phyloP scores from a whole-genome alignment of 2,888 invertebrate species.

The Tenthredo distinguenda region DNA sequence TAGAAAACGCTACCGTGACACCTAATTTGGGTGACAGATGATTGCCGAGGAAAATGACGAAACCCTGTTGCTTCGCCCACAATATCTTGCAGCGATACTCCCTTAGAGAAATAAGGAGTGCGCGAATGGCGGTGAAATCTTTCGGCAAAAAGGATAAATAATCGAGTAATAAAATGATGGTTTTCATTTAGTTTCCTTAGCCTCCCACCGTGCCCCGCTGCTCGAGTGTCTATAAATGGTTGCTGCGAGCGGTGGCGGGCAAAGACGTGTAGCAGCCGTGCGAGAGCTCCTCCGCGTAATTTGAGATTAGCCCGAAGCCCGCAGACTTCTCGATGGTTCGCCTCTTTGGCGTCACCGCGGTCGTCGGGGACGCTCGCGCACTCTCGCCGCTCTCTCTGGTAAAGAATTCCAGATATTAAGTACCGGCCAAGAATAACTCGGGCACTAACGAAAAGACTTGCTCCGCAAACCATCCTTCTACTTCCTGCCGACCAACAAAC shows the following conservation, averaged over 20 bases:
- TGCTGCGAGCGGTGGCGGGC: slow-evolving; percentile 72
- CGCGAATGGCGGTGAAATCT: not conserved
- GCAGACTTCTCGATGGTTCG: slow-evolving; percentile 54
- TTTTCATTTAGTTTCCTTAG: slow-evolving; percentile 70
- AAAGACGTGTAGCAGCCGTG: slow-evolving; percentile 70
- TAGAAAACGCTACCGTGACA: not conserved
- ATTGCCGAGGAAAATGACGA: not conserved
- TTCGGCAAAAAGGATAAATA: slow-evolving; percentile 9
- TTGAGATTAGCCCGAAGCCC: slow-evolving; percentile 74
- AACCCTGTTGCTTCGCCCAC: not conserved
- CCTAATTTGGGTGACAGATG: not conserved
- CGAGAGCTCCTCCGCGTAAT: slow-evolving; percentile 74
- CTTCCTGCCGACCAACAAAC: slow-evolving; percentile 43
- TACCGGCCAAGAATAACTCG: slow-evolving; percentile 67
- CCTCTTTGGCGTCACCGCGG: slow-evolving; percentile 53
- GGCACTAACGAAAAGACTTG: slow-evolving; percentile 40
- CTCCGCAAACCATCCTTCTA: slow-evolving; percentile 42
- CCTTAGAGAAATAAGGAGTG: not conserved
- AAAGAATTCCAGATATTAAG: slow-evolving; percentile 71
- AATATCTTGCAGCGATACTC: not conserved
- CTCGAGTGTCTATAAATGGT: slow-evolving; percentile 77
- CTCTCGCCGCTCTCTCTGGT: slow-evolving; percentile 69
- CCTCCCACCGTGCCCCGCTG: slow-evolving; percentile 72
- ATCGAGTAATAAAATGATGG: slow-evolving; percentile 50
- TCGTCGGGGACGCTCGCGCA: slow-evolving; percentile 43